A percentile compares a stretch with the other conserved stretches of the same genome.
These are phyloP conservation scores for Patella caerulea DNA, from an alignment of 2,888 invertebrate species.

Conservation along the genomic window DNA sequence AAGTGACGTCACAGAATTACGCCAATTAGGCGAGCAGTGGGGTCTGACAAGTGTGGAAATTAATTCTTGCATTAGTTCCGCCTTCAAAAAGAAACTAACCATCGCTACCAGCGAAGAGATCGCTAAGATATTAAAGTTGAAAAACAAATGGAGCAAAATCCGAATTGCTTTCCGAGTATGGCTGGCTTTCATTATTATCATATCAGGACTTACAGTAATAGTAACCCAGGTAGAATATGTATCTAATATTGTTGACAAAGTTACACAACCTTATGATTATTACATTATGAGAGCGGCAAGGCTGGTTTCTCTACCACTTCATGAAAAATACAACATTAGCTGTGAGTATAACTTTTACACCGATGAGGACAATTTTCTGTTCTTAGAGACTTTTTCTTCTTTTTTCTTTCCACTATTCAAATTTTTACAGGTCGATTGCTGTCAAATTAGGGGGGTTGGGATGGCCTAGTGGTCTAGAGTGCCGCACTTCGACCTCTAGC, in stretches of 20 bases:
- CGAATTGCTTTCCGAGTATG: not conserved
- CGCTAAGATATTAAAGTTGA: not conserved
- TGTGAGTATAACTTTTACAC: not conserved
- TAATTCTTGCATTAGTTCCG: not conserved
- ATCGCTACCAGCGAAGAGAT: not conserved
- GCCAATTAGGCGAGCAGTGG: not conserved
- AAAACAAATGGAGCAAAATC: not conserved
- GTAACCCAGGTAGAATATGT: not conserved
- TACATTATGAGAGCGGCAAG: not conserved
- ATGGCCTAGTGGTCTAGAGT: no score
- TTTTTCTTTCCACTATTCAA: no score
- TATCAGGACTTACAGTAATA: not conserved
- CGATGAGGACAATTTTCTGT: no score
- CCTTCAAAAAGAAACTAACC: not conserved
- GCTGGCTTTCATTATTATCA: not conserved
- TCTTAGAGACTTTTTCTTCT: no score
- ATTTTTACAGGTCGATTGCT: no score
- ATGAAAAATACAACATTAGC: not conserved
- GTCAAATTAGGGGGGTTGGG: no score
- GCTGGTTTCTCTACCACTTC: not conserved
- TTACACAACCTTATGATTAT: not conserved
- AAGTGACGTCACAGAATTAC: not conserved
- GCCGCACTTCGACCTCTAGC: no score
- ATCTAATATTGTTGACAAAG: not conserved
- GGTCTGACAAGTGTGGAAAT: not conserved